Evolutionary conservation across 2,797 vertebrate species (phyloP).

Genomic region (Vultur gryphus): DNA sequence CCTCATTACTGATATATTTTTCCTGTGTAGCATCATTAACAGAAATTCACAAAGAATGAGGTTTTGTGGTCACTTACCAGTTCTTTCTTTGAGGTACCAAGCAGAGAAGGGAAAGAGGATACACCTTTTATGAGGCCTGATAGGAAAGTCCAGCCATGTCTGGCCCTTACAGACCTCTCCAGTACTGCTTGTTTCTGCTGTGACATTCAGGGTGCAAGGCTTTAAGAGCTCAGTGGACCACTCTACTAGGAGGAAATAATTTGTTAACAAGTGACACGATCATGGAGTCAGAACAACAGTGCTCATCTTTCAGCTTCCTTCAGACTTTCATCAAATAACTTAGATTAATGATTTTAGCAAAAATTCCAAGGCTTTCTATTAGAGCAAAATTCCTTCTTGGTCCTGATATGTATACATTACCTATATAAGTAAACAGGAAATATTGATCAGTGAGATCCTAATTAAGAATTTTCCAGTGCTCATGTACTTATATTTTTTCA

Average conservation of each 20-base stretch:
- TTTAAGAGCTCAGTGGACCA: neutral
- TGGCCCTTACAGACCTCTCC: neutral
- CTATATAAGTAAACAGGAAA: neutral
- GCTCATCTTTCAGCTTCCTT: neutral
- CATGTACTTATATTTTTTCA: neutral
- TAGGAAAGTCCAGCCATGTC: neutral
- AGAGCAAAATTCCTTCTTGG: neutral
- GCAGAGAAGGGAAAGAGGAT: neutral
- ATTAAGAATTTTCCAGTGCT: neutral
- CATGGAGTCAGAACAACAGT: neutral
- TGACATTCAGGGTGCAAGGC: neutral
- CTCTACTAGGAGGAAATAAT: neutral
- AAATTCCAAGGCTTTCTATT: neutral
- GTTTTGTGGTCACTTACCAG: neutral
- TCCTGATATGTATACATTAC: neutral
- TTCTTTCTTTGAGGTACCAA: neutral
- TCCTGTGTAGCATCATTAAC: neutral
- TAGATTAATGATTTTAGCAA: neutral
- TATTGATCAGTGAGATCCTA: neutral
- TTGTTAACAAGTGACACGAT: neutral
- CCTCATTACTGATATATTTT: neutral
- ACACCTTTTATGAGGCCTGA: neutral
- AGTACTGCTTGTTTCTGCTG: neutral
- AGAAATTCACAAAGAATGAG: neutral
- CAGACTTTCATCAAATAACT: neutral